Evolutionary conservation across 1,140 invertebrate genomes (phyloP).

Genomic region (Caenorhabditis brenneri): DNA sequence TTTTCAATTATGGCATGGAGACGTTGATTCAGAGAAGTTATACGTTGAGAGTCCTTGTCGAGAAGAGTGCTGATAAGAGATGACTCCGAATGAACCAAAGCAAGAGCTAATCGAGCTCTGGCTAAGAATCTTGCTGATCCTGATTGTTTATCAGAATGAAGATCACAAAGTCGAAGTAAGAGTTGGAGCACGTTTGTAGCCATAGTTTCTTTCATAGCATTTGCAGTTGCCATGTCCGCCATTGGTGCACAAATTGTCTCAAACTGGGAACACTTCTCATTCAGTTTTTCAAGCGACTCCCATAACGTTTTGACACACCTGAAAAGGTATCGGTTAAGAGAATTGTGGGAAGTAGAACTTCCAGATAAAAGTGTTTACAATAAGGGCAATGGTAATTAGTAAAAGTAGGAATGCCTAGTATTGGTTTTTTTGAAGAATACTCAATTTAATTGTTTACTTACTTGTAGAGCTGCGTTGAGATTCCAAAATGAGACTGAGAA

Average conservation of each 20-base stretch:
- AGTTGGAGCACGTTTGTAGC: neutral
- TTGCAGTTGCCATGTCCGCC: neutral
- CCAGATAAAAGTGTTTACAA: too few species aligned
- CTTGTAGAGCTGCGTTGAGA: conserved; percentile 19
- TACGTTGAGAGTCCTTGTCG: conserved; percentile 3
- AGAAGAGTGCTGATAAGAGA: neutral
- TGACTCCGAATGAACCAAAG: conserved; percentile 8
- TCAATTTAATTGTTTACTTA: neutral
- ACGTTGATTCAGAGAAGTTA: conserved; percentile 6
- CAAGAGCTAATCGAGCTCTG: conserved; percentile 2
- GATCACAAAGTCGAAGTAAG: neutral
- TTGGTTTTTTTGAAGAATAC: neutral
- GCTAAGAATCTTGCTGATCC: neutral
- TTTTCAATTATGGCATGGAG: neutral
- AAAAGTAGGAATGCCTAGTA: too few species aligned
- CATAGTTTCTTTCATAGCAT: neutral
- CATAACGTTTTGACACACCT: conserved; percentile 20
- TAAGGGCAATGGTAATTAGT: neutral
- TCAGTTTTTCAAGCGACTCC: conserved; percentile 2
- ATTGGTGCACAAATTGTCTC: conserved; percentile 23
- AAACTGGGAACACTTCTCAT: conserved; percentile 9
- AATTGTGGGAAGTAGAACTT: too few species aligned
- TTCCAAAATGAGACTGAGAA: conserved; percentile 10
- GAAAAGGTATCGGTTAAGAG: neutral
- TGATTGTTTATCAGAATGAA: neutral